Base-by-base conservation (phyloP, 1,140 invertebrate species). In the Stenopsyche tienmushanensis region DNA sequence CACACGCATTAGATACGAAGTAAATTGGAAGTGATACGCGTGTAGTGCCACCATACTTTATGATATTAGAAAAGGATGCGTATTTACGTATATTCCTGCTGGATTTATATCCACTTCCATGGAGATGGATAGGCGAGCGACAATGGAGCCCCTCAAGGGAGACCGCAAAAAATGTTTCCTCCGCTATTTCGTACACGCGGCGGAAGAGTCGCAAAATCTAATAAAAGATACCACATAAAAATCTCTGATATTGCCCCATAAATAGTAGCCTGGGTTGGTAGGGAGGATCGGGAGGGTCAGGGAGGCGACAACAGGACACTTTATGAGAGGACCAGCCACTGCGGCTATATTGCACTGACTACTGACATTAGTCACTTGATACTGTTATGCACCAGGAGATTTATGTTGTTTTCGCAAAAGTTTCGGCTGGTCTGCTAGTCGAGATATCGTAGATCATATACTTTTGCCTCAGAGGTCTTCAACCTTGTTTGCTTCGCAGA, bases 161-260 rank as follows among this genome's bases (percentile, higher is more conserved):
- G 21, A 13, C 23, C 52, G 24, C 24, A 17, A 34, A 29, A 34
- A 24, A 54, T 29, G 23, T n/a, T 8, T 21, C 47, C n/a, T 29
- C 23, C 15, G 50, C 50, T 57, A 57, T 57, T 57, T 42, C n/a
- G 26, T 29, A 24, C 41, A 26, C 39, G 24, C 53, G 62, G 41
- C 39, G 54, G 41, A 9, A 8, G 41, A 47, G 49, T 23, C 26
- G n/a, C 47, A 17, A 52, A 65, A 62, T 62, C 64, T 66, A 66
- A 66, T 66, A 66, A 66, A 62, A 66, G 52, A 66, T 58, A 59
- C 64, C 64, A 39, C 65, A 66, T 62, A 62, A 66, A 66, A 66
- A 62, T 62, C 58, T 59, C 45, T 53, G 65, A 66, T 66, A 66
- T 66, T 66, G 65, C 57, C 41, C 50, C 65, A 62, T 65, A 65